Conservation (phyloP, 2,797 vertebrate species). For the Cyprinodon diabolis region DNA sequence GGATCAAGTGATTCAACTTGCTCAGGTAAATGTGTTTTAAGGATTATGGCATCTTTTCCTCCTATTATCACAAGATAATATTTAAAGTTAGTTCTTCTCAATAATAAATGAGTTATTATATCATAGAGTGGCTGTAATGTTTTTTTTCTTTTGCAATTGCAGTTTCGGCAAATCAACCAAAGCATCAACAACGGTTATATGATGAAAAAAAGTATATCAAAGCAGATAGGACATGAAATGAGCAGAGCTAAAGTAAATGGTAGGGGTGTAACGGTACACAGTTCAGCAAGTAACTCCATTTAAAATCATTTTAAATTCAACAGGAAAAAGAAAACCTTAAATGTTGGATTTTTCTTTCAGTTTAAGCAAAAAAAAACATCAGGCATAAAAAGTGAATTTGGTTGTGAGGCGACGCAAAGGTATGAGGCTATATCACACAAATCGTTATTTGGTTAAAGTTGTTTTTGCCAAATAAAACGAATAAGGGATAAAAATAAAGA, state of each 20-base stretch:
- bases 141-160: neutral
- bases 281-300: neutral
- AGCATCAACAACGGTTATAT: neutral
- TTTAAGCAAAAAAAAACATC: neutral
- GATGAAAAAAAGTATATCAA: neutral
- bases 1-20: constrained; percentile 26
- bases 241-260: neutral
- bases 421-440: neutral
- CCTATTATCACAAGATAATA: constrained; percentile 47
- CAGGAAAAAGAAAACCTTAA: neutral
- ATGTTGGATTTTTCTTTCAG: neutral
- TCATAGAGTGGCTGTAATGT: neutral
- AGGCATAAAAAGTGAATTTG: too few relatives aligned
- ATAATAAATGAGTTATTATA: too few relatives aligned
- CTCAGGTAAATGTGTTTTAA: constrained; percentile 33
- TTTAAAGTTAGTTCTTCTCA: neutral
- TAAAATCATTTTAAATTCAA: neutral
- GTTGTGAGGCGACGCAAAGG: neutral
- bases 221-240: neutral
- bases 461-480: neutral
- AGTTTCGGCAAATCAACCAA: neutral
- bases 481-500: too few relatives aligned
- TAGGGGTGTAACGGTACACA: neutral
- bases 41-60: constrained; percentile 60
- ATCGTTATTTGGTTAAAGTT: neutral